Evolutionary conservation across 2,888 invertebrate genomes (phyloP), one percentile per base, ranked within the genome.

Genomic region (Drosophila engyochracea): DNA sequence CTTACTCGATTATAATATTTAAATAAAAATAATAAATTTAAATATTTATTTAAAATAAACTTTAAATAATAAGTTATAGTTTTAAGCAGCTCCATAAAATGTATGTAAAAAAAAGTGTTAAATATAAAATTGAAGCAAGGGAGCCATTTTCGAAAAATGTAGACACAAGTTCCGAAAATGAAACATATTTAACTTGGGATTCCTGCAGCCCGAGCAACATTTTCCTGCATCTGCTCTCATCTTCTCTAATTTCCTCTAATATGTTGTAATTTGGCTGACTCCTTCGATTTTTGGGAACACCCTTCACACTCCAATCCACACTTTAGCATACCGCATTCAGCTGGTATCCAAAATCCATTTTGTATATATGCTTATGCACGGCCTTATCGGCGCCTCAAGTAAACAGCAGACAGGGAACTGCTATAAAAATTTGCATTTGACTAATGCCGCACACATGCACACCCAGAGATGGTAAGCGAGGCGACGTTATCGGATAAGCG

Each of bases 381-480:
- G 28, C 76, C 87, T 89, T 87, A 85, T 85, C 90, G 90, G 76
- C 79, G 85, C 67, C 73, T 76, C 79, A 70, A 89, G 79, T 89
- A 81, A 87, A 89, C 90, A 80, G 30, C 52, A 44, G 89, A 81
- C 87, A 76, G 63, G 55, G 77, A 57, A 44, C 72, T 82, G 89
- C 89, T 70, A 90, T 88, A 85, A 88, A 90, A 86, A 90, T 86
- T 86, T 85, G 86, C 89, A 86, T 86, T 90, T 88, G 81, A 88
- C 86, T 90, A 86, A 90, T 90, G 89, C 86, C 79, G 75, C 54
- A 52, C 52, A 47, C 57, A 62, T 44, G 41, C 25, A 61, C 35
- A 60, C 33, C 19, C 16, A 7, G 14, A 14, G 16, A 35, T 39
- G n/a, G 59, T 59, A 59, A 68, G 51, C 52, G 41, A 47, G 63